Base-by-base conservation (phyloP, 2,113 vertebrate species). In the Stictonetta naevosa region DNA sequence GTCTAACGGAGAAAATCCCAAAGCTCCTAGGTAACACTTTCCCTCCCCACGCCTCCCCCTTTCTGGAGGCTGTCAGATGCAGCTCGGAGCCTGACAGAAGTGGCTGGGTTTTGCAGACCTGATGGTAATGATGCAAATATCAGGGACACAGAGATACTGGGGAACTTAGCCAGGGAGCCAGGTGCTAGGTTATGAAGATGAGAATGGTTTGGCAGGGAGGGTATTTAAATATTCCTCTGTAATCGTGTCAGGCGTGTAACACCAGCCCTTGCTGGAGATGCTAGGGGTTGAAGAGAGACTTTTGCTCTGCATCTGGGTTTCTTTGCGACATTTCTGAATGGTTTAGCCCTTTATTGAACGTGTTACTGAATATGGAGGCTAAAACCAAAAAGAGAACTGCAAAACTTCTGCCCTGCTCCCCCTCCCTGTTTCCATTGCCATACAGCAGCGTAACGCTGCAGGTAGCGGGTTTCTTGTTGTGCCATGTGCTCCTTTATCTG, bases 1-100 rank as follows among this genome's bases (percentile, higher is more conserved):
- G 93, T 64, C 92, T 95, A 7, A 84, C 0, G 14, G 82, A 95
- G 94, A 93, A 96, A 96, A 94, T 85, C 88, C 92, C 7, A 1
- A 36, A 89, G 92, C 95, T 95, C 91, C 92, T 92, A 26, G 80
- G 95, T 94, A 91, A 96, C 86, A 5, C 69, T 67, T 26, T 18
- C 53, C 79, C 59, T 78, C 66, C 38, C 95, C 21, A 4, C 2
- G 0, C 79, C 72, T 79, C 90, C 86, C 83, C 66, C 88, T 17
- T 9, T 6, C 21, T 52, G 25, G 68, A 29, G 50, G 90, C 93
- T 26, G 2, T 15, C 17, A 7, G 75, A 81, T 7, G 80, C 50
- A 3, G 88, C 42, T 52, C 1, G 0, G 40, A 52, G 81, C 3
- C 69, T 5, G 66, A 78, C 83, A 48, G 42, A 50, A 88, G 74